phyloP scores from a whole-genome alignment of 2,888 invertebrate genomes.

The Apotomis capreana region DNA sequence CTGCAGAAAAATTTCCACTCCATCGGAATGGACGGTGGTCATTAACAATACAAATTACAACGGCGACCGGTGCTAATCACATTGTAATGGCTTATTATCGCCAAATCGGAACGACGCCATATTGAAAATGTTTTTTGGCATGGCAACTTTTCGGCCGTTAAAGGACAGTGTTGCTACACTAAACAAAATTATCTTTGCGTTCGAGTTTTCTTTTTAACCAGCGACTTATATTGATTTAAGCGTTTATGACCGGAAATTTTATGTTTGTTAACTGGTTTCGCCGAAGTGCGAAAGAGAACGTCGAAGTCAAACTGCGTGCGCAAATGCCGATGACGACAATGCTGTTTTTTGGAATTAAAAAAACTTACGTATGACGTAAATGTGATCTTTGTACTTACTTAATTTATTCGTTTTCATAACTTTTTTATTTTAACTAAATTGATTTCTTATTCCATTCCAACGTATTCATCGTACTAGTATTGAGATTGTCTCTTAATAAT shows the following conservation, averaged over 20 bases:
- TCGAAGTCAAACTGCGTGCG: slow-evolving; percentile 6
- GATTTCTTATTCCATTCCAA: too few relatives aligned
- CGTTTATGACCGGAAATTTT: slow-evolving; percentile 10
- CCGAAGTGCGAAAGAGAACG: slow-evolving; percentile 24
- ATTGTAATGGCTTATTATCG: slow-evolving; percentile 48
- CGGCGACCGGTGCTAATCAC: slow-evolving; percentile 33
- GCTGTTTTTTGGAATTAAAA: slow-evolving; percentile 22
- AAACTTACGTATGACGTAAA: slow-evolving; percentile 21
- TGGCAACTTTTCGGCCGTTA: slow-evolving; percentile 27
- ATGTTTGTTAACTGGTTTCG: slow-evolving; percentile 29
- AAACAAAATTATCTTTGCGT: slow-evolving; percentile 11
- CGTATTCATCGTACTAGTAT: too few relatives aligned
- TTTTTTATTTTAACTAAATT: too few relatives aligned
- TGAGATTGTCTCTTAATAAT: too few relatives aligned
- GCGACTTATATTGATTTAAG: background rate
- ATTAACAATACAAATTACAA: slow-evolving; percentile 37
- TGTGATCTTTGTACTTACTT: slow-evolving; percentile 1
- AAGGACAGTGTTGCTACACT: slow-evolving; percentile 13
- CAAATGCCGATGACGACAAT: slow-evolving; percentile 24
- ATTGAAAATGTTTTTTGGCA: slow-evolving; percentile 47
- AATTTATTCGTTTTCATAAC: background rate
- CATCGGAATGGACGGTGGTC: slow-evolving; percentile 9
- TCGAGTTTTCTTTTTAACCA: background rate
- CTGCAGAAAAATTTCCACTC: slow-evolving; percentile 30
- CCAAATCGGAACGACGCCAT: slow-evolving; percentile 50